Conservation (phyloP, 1,140 invertebrate genomes). For the Solenopsis invicta region DNA sequence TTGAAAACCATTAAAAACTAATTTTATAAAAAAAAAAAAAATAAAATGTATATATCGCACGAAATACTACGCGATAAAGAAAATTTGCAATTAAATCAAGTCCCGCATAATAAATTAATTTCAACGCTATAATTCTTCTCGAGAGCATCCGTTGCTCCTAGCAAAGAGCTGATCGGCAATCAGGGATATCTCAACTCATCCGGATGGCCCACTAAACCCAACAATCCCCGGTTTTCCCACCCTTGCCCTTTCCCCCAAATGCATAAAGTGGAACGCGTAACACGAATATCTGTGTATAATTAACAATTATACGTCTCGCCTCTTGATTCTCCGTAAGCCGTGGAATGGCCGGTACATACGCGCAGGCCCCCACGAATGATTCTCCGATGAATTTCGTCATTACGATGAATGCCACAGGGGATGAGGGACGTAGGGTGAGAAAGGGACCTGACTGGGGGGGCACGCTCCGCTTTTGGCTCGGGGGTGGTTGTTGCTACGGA, state of each 20-base stretch:
- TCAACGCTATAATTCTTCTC: neutral
- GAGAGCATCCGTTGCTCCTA: neutral
- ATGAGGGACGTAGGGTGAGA: constrained; percentile 6
- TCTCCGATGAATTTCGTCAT: constrained; percentile 62
- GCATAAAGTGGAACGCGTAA: constrained; percentile 27
- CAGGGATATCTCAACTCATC: neutral
- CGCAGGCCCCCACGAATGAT: constrained; percentile 29
- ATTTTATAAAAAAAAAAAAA: neutral
- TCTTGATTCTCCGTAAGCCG: constrained; percentile 21
- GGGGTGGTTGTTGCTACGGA: constrained; percentile 62
- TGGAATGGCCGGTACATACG: constrained; percentile 27
- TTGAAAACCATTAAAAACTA: neutral
- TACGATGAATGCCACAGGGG: constrained; percentile 34
- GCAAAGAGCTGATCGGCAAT: neutral
- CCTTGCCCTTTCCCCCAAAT: neutral
- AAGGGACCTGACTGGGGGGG: constrained; percentile 9
- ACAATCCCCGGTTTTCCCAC: neutral
- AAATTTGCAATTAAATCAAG: neutral
- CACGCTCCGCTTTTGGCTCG: constrained; percentile 42
- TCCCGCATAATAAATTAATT: neutral
- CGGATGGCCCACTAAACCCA: neutral
- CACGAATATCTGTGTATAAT: constrained; percentile 47
- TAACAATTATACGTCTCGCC: constrained; percentile 52
- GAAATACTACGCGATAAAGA: neutral
- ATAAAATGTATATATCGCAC: neutral